Conservation (phyloP, 2,888 invertebrate species). For the Lasiommata megera region DNA sequence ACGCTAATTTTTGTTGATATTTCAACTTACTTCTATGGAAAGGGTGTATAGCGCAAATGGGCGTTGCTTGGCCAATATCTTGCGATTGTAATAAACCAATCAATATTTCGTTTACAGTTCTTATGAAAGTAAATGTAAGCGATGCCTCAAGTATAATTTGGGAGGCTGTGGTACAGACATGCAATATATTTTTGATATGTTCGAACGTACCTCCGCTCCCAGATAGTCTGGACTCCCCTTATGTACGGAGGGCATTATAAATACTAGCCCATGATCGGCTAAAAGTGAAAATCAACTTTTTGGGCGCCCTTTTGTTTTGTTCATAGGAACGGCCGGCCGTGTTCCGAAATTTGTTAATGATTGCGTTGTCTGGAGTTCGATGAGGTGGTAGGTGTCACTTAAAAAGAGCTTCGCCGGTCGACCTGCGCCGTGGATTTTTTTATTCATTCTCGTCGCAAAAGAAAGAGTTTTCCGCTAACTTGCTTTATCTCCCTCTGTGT, state of each 20-base stretch:
- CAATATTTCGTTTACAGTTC: too few relatives aligned
- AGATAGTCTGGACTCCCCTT: constrained; percentile 32
- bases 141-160: constrained; percentile 23
- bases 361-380: constrained; percentile 8
- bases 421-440: too few relatives aligned
- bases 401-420: background rate
- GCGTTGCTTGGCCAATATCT: too few relatives aligned
- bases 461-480: too few relatives aligned
- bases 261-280: constrained; percentile 35
- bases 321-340: constrained; percentile 13
- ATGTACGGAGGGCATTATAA: constrained; percentile 30
- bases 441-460: too few relatives aligned
- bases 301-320: constrained; percentile 18
- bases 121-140: background rate
- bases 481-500: too few relatives aligned
- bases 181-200: constrained; percentile 39
- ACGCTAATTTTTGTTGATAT: too few relatives aligned
- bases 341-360: constrained; percentile 24
- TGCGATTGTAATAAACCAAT: too few relatives aligned
- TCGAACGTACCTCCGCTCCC: constrained; percentile 28
- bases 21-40: too few relatives aligned
- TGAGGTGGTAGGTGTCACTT: background rate
- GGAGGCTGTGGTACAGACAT: constrained; percentile 33
- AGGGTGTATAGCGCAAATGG: too few relatives aligned
- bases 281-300: constrained; percentile 32